Base-by-base conservation (phyloP, 2,113 vertebrate genomes). In the Neoarius graeffei region DNA sequence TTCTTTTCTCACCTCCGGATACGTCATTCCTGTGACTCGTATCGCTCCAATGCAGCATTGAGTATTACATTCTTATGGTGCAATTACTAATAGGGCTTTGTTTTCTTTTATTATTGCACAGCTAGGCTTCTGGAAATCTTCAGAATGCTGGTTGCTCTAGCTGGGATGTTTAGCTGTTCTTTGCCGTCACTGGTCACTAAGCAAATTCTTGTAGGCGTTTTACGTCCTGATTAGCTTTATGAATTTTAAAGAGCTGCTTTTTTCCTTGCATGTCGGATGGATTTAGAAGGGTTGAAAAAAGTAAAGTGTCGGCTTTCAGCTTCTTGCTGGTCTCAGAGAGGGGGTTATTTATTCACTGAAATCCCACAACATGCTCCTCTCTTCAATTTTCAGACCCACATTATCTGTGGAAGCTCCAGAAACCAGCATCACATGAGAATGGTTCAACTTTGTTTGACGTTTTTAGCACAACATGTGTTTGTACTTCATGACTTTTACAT, bases 391-490 rank as follows among this genome's bases (percentile, higher is more conserved):
- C 14, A 81, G 30, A 27, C 54, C 30, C 57, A 35, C 48, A 56
- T 71, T 20, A 23, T 64, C 59, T 30, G 42, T 52, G n/a, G 42
- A 86, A 80, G 27, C 57, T 77, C 57, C 50, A 59, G 17, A 73
- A 82, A 77, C 27, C 60, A 79, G 35, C 7, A 7, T 80, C 8
- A 57, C 50, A 9, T 23, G 35, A n/a, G 4, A 81, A 83, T 50
- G 20, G 17, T 11, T 50, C 83, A 62, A 60, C 8, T 77, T 85
- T 81, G 4, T 23, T 54, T 23, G 23, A n/a, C 42, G n/a, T 84
- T 86, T 87, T 81, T 84, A 88, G 35, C 10, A 77, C 27, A 60
- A 77, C 11, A 50, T 83, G 81, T 79, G 83, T 90, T 89, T 87
- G 79, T 81, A 88, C 42, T 81, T n/a, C 54, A 52, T 56, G 54